phyloP scores from a whole-genome alignment of 2,888 invertebrate species.

The Didymodactylos carnosus region DNA sequence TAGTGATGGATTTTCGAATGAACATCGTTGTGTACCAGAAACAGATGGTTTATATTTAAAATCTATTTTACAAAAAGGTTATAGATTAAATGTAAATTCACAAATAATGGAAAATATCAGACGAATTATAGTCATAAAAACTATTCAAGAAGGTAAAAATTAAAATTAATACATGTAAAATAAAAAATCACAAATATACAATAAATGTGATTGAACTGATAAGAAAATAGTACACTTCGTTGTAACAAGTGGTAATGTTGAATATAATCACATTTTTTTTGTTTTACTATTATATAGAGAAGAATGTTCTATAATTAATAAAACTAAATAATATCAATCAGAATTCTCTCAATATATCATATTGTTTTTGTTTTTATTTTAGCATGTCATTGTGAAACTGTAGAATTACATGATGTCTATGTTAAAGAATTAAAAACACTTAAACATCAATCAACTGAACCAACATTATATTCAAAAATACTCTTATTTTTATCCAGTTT shows the following conservation, averaged over 20 bases:
- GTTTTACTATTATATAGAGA: no score
- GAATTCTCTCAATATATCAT: not conserved
- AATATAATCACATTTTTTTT: no score
- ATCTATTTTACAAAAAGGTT: not conserved
- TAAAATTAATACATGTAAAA: not conserved
- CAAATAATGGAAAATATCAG: not conserved
- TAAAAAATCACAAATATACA: no score
- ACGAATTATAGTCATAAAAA: not conserved
- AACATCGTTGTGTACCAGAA: not conserved
- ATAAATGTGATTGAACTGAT: no score
- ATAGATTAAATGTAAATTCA: not conserved
- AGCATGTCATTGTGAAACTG: not conserved
- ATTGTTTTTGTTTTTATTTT: not conserved
- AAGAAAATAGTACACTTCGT: no score
- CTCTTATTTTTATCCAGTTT: not conserved
- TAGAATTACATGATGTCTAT: not conserved
- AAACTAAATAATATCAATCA: no score
- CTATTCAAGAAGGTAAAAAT: not conserved
- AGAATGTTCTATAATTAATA: no score
- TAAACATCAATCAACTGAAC: not conserved
- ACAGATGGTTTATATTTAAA: not conserved
- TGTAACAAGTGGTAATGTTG: no score
- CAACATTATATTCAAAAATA: not conserved
- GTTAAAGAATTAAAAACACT: not conserved
- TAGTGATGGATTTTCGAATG: not conserved